Evolutionary conservation across 2,797 vertebrate species (phyloP), one percentile per base, ranked within the genome.

Genomic region (Xenentodon cancila): DNA sequence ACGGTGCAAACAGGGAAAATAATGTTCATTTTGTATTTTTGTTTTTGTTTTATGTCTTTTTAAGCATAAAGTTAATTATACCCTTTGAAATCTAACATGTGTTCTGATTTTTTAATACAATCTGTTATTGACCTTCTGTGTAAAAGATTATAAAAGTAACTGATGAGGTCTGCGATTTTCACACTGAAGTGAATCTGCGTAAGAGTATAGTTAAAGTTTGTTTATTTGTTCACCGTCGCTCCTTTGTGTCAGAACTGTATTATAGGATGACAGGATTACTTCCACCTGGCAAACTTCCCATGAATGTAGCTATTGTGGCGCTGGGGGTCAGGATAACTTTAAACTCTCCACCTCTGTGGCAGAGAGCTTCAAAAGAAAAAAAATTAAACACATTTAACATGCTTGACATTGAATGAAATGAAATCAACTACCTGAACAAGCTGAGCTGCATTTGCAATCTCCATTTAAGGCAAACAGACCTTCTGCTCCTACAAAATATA

Each of bases 221-320:
- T 30, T 30, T 30, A 30, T 30, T 30, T n/a, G 25, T 25, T 25
- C 25, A 5, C 25, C 5, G 30, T 30, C 25, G 4, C 4, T 47
- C 19, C 9, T 12, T 22, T 48, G 20, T 20, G 22, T 48, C 4
- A 21, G 46, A 48, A 18, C 18, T 37, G 11, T 13, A 20, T 21
- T 22, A 13, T 6, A 48, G 12, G 30, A 30, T 5, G 7, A 30
- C 30, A 8, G 30, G 30, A 20, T 48, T 21, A 22, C 48, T 40
- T 63, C 16, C 32, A 32, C 22, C 40, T 53, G 59, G 40, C 25
- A 59, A 16, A 49, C 17, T 51, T 15, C 18, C 40, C 59, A 34
- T 34, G 45, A 21, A 27, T 53, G 40, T 45, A 42, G 49, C 59
- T 30, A 17, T 47, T 62, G 21, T 42, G 18, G 40, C 53, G 27